phyloP scores from a whole-genome alignment of 2,888 invertebrate species.

The Amphiduros pacificus region DNA sequence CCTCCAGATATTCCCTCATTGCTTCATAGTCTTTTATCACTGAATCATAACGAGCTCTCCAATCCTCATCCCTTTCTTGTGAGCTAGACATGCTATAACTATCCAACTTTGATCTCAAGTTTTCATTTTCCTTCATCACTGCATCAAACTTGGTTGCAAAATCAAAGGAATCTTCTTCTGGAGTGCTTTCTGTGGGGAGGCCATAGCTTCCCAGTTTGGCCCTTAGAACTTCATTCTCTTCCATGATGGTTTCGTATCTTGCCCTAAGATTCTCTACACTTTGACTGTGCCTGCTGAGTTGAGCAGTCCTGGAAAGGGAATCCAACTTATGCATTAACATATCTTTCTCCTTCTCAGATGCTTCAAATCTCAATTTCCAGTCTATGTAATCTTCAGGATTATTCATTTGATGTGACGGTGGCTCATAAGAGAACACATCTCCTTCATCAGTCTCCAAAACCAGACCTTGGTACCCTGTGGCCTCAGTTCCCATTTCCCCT shows the following conservation, averaged over 20 bases:
- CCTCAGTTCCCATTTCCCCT: neutral
- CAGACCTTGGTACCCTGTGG: neutral
- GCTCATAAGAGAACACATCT: too few species aligned
- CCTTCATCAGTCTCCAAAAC: neutral
- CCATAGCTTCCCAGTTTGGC: slow-evolving; percentile 19
- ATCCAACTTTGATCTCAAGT: neutral
- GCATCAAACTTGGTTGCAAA: slow-evolving; percentile 3
- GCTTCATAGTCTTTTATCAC: neutral
- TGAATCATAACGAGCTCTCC: neutral
- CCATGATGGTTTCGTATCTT: slow-evolving; percentile 3
- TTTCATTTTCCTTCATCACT: slow-evolving; percentile 1
- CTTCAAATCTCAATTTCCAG: slow-evolving; percentile 13
- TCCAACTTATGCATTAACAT: neutral
- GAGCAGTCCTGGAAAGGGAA: neutral
- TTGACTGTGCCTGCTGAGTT: neutral
- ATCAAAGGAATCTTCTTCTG: slow-evolving; percentile 15
- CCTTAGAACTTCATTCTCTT: slow-evolving; percentile 16
- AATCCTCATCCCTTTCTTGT: slow-evolving; percentile 1
- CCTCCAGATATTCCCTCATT: neutral
- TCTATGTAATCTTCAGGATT: neutral
- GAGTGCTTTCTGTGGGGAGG: slow-evolving; percentile 11
- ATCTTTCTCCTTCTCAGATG: slow-evolving; percentile 5
- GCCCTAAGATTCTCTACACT: slow-evolving; percentile 4
- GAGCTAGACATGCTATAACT: slow-evolving; percentile 1
- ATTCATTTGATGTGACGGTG: neutral